Percentiles rank a stretch among this genome's conserved stretches.
phyloP scores from a whole-genome alignment of 2,113 vertebrate genomes.

The Ovis canadensis region DNA sequence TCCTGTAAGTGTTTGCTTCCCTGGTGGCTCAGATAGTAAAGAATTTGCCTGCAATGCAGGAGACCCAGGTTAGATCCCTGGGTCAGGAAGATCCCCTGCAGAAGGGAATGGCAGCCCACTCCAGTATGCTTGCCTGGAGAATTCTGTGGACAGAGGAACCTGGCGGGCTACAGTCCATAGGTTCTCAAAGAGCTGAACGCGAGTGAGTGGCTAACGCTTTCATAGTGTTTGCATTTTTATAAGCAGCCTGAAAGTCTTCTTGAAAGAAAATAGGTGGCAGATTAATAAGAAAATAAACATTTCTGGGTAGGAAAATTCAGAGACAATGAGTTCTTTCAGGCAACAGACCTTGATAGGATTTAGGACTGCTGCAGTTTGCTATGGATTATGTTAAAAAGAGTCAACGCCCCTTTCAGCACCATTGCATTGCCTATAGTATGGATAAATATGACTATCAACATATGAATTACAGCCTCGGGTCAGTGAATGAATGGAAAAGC shows the following conservation, averaged over 20 bases:
- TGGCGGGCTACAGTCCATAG: background rate
- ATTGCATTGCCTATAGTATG: background rate
- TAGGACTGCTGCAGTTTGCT: accelerated
- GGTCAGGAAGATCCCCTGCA: background rate
- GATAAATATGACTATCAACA: background rate
- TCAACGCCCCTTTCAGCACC: background rate
- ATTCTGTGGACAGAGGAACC: background rate
- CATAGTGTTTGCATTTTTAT: background rate
- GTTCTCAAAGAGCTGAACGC: background rate
- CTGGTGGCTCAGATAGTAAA: background rate
- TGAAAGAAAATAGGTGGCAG: background rate
- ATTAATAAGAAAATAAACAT: background rate
- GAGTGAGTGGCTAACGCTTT: background rate
- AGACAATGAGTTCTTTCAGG: background rate
- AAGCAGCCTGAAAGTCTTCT: background rate
- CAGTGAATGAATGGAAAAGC: background rate
- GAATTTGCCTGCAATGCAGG: background rate
- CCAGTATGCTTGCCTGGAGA: background rate
- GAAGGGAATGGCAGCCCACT: background rate
- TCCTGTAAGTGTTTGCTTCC: background rate
- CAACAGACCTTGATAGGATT: background rate
- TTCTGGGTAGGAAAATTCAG: background rate
- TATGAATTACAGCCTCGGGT: background rate
- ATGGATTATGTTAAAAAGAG: background rate
- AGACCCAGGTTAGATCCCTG: background rate